phyloP scores from a whole-genome alignment of 2,888 invertebrate genomes.

The Eucera pruinosa region DNA sequence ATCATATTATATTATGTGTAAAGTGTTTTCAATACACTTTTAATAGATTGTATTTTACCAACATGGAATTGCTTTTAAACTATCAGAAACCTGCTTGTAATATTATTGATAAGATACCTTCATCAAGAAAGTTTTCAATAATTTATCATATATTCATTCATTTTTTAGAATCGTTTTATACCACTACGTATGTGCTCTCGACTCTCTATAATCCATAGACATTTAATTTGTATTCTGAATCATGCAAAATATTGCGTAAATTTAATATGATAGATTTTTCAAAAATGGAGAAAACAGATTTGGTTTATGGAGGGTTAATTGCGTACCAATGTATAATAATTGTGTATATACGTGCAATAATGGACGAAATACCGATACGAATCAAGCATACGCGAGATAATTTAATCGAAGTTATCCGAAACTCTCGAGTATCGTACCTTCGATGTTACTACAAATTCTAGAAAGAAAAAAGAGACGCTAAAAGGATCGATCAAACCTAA shows the following conservation, averaged over 20 bases:
- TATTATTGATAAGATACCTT: too few species aligned
- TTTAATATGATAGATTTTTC: background rate
- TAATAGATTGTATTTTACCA: background rate
- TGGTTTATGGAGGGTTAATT: constrained; percentile 29
- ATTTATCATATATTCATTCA: background rate
- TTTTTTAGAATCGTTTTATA: constrained; percentile 4
- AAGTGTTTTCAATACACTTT: too few species aligned
- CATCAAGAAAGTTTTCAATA: too few species aligned
- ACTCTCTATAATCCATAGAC: constrained; percentile 32
- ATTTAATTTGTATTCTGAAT: background rate
- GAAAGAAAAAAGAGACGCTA: background rate
- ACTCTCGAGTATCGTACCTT: constrained; percentile 27
- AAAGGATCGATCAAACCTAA: background rate
- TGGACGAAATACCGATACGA: constrained; percentile 40
- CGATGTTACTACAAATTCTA: background rate
- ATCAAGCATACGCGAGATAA: constrained; percentile 15
- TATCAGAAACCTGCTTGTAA: background rate
- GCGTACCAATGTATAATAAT: constrained; percentile 52
- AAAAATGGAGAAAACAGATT: background rate
- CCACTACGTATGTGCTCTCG: constrained; percentile 29
- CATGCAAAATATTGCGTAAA: constrained; percentile 3
- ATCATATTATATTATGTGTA: background rate
- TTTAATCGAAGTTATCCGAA: background rate
- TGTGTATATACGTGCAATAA: constrained; percentile 54
- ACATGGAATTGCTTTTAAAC: background rate